Base-by-base conservation (phyloP, 2,888 invertebrate genomes). In the Tipula vernalis region DNA sequence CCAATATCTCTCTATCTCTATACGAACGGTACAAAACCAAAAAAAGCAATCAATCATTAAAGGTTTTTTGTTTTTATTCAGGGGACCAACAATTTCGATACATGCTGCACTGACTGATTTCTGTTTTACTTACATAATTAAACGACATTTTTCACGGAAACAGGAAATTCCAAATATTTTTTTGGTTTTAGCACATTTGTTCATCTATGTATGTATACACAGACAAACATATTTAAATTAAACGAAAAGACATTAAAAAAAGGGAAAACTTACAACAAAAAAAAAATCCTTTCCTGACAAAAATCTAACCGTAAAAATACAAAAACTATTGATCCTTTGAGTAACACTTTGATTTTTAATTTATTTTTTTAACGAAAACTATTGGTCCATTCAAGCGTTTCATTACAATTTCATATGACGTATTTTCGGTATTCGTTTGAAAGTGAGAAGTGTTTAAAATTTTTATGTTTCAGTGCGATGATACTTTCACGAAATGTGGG, bases 141-240 rank as follows among this genome's bases (percentile, higher is more conserved):
- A 71, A 71, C 84, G 41, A 84, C 84, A 36, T 39, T 39, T 84
- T 84, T 39, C 84, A 84, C 84, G 85, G 85, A 85, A 85, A 85
- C 85, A 85, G 85, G 85, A 85, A 85, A 85, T 85, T 85, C 85
- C 85, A 85, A 85, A 15, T 15, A 28, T 28, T 39, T 83, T 42
- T 85, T 85, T 12, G 15, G 5, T 85, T 85, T 85, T 85, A 85
- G 85, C 85, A 44, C 85, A 42, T 85, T 85, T 84, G 84, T 39
- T 84, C 84, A n/a, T 28, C 6, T 84, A n/a, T n/a, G n/a, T 71
- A 28, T 28, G 6, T 28, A 8, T 28, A 6, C 71, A 8, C 71
- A 13, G 0, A 51, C n/a, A 15, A 15, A 15, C n/a, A 15, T n/a
- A 28, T 71, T 18, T 28, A 28, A 71, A 28, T 71, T 28, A 71